Conservation (phyloP, 2,797 vertebrate species). For the Cryptoprocta ferox region DNA sequence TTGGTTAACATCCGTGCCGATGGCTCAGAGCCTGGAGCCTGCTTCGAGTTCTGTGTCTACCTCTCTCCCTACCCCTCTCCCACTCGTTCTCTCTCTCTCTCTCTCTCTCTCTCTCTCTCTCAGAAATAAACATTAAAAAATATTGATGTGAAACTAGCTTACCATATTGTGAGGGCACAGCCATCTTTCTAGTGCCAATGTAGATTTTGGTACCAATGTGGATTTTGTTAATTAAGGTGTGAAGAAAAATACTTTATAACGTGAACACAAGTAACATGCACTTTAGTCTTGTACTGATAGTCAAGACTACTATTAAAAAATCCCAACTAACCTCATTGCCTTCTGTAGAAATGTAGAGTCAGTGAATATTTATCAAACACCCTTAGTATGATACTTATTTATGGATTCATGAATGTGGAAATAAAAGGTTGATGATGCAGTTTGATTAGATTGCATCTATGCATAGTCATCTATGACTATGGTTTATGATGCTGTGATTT, state of each 20-base stretch:
- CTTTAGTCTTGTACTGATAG: conserved; percentile 12
- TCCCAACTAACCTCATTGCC: neutral
- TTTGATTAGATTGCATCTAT: neutral
- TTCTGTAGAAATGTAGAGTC: neutral
- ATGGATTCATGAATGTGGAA: neutral
- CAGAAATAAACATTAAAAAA: too few species aligned
- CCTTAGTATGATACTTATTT: neutral
- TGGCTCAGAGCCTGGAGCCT: too few species aligned
- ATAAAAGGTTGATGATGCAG: conserved; percentile 25
- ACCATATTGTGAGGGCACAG: neutral
- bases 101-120: too few species aligned
- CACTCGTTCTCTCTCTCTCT: too few species aligned
- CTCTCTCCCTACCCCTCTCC: too few species aligned
- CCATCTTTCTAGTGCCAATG: neutral
- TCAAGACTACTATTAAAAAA: neutral
- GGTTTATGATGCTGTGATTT: conserved; percentile 5
- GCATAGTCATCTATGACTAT: neutral
- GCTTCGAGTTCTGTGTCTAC: too few species aligned
- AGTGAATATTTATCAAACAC: neutral
- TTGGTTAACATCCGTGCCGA: too few species aligned
- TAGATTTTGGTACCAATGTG: neutral
- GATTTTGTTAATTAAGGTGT: neutral
- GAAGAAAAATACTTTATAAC: conserved; percentile 2
- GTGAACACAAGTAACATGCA: conserved; percentile 1
- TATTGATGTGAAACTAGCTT: neutral